Evolutionary conservation across 2,113 vertebrate species (phyloP).

Genomic region (Procavia capensis): DNA sequence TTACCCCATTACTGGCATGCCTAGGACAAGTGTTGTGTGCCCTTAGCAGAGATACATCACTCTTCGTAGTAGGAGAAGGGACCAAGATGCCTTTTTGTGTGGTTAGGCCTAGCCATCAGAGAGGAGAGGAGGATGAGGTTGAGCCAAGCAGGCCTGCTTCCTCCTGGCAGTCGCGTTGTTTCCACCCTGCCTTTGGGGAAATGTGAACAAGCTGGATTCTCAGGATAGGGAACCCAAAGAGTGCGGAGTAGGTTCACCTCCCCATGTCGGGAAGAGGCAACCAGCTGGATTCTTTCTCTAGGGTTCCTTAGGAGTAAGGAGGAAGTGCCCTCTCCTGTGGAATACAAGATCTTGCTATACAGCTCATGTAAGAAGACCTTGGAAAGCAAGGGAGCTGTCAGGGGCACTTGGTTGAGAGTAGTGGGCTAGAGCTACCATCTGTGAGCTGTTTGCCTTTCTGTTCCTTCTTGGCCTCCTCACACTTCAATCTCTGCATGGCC

Average conservation of each 20-base stretch:
- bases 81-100: background rate
- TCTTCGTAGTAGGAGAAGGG: background rate
- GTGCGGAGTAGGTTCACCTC: no score
- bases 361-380: background rate
- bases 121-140: background rate
- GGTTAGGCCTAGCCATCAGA: no score
- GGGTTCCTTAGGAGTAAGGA: background rate
- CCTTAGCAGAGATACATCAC: background rate
- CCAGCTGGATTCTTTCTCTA: background rate
- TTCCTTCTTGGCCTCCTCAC: background rate
- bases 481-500: no score
- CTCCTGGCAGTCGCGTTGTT: background rate
- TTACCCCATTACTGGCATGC: no score
- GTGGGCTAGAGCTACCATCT: background rate
- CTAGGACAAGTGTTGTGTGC: background rate
- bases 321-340: background rate
- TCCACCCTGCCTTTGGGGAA: background rate
- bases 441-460: background rate
- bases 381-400: background rate
- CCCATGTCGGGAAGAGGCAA: background rate
- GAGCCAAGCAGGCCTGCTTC: background rate
- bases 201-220: background rate
- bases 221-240: background rate
- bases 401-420: background rate
- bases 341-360: background rate